Conservation (phyloP, 2,888 invertebrate genomes). For the Odontocerum albicorne region DNA sequence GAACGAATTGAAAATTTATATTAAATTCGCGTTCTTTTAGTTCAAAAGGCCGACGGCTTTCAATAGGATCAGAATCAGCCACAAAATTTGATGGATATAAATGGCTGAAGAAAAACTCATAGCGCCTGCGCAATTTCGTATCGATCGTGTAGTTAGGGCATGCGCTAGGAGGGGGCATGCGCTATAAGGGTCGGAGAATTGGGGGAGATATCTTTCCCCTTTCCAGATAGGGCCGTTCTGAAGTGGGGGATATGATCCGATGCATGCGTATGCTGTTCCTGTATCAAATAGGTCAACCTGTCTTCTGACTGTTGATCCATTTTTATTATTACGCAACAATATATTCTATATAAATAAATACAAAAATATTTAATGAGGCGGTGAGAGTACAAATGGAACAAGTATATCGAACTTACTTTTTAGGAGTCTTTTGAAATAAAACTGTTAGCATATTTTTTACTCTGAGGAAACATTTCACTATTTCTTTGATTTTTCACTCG, state of each 20-base stretch:
- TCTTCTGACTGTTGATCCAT: conserved; percentile 13
- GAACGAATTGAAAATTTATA: too few species aligned
- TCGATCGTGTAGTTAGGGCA: conserved; percentile 12
- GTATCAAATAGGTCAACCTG: conserved; percentile 1
- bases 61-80: conserved; percentile 2
- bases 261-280: not conserved
- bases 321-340: too few species aligned
- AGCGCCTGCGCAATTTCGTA: conserved; percentile 16
- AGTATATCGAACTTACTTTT: too few species aligned
- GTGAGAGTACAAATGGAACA: too few species aligned
- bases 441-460: too few species aligned
- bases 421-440: too few species aligned
- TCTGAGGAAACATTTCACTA: too few species aligned
- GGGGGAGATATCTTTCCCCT: not conserved
- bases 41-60: conserved; percentile 4
- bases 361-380: too few species aligned
- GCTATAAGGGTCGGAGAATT: not conserved
- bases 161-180: conserved; percentile 11
- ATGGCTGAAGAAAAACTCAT: conserved; percentile 5
- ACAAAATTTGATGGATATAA: conserved; percentile 6
- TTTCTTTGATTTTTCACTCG: too few species aligned
- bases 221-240: not conserved
- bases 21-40: too few species aligned
- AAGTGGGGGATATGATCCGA: not conserved
- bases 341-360: too few species aligned